Conservation (phyloP, 1,140 invertebrate genomes). For the Micrasema longulum region DNA sequence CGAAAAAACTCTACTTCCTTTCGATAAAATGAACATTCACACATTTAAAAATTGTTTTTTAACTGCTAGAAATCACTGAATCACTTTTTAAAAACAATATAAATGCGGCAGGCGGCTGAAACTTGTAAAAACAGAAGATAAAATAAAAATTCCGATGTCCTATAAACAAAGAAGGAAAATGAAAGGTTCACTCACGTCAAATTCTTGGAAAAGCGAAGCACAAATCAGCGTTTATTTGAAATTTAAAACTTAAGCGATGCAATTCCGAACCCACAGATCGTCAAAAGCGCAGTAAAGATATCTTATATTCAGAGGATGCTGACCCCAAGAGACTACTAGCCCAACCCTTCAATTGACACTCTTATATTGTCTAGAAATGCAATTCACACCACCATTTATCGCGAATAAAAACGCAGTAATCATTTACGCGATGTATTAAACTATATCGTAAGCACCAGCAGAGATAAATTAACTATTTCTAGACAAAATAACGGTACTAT, state of each 20-base stretch:
- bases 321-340: constrained; percentile 38
- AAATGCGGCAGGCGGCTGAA: not conserved
- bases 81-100: not conserved
- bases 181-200: constrained; percentile 27
- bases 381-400: not conserved
- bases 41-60: not conserved
- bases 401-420: not conserved
- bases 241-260: not conserved
- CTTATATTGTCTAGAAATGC: not conserved
- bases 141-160: constrained; percentile 21
- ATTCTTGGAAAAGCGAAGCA: constrained; percentile 24
- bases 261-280: not conserved
- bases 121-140: constrained; percentile 10
- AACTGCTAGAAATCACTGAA: not conserved
- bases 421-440: constrained; percentile 5
- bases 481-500: constrained; percentile 38
- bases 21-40: constrained; percentile 10
- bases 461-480: constrained; percentile 2
- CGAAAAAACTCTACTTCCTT: not conserved
- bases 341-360: constrained; percentile 46
- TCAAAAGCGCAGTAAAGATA: constrained; percentile 22
- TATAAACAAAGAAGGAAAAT: constrained; percentile 34
- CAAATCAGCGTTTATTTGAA: not conserved
- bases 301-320: constrained; percentile 39
- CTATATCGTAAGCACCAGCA: not conserved